Conservation (phyloP, 2,113 vertebrate species). For the Brachyhypopomus occidentalis region DNA sequence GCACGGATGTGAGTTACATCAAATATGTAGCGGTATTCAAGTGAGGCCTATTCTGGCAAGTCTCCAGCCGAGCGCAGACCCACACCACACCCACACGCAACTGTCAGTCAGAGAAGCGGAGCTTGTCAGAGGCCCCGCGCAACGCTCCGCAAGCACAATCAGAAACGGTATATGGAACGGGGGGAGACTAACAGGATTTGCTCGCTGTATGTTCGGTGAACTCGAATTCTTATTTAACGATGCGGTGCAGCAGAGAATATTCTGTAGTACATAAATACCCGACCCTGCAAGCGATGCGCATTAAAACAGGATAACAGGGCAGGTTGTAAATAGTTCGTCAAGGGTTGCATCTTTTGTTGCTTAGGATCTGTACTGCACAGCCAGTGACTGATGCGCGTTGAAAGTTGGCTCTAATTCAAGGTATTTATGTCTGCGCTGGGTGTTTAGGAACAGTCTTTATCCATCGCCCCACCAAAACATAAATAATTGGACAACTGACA, state of each 20-base stretch:
- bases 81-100: conserved; percentile 30
- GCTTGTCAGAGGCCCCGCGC: conserved; percentile 21
- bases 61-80: conserved; percentile 8
- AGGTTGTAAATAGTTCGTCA: too few species aligned
- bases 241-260: neutral
- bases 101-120: conserved; percentile 41
- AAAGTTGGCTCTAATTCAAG: too few species aligned
- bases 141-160: conserved; percentile 8
- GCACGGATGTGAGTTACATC: conserved; percentile 44
- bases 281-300: neutral
- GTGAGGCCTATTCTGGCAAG: conserved; percentile 41
- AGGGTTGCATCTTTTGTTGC: too few species aligned
- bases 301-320: neutral
- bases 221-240: neutral
- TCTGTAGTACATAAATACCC: neutral
- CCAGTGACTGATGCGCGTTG: too few species aligned
- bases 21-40: conserved; percentile 59
- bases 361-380: too few species aligned
- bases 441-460: too few species aligned
- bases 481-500: too few species aligned
- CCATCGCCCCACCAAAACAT: too few species aligned
- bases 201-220: neutral
- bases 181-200: neutral
- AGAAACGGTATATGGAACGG: conserved; percentile 36
- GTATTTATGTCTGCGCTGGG: too few species aligned